Conservation (phyloP, 2,797 vertebrate genomes). For the Gorsachius magnificus region DNA sequence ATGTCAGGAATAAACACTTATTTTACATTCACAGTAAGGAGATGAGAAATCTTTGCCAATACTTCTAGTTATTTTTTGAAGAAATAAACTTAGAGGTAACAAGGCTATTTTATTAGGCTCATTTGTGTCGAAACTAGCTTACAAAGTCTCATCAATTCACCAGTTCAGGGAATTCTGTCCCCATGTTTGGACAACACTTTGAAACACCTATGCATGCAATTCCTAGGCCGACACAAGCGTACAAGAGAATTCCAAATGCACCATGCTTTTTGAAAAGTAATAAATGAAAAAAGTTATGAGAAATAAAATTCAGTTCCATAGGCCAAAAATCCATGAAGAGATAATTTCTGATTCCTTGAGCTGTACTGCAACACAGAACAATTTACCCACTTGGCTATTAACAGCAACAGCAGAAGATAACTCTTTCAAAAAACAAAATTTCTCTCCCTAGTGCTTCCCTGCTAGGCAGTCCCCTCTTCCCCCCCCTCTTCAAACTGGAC, state of each 20-base stretch:
- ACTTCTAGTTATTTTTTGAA: not conserved
- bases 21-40: not conserved
- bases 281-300: not conserved
- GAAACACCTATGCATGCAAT: not conserved
- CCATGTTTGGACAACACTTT: rapidly evolving
- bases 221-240: not conserved
- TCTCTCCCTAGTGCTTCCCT: not conserved
- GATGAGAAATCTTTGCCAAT: not conserved
- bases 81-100: not conserved
- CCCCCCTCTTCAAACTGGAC: not conserved
- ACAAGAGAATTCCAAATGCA: not conserved
- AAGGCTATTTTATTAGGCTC: not conserved
- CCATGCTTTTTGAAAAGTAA: not conserved
- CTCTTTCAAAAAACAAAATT: not conserved
- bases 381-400: not conserved
- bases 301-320: not conserved
- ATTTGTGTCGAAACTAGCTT: not conserved
- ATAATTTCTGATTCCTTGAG: not conserved
- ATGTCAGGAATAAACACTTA: not conserved
- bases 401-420: not conserved
- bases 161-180: not conserved
- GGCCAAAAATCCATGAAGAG: not conserved
- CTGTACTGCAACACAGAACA: not conserved
- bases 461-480: not conserved
- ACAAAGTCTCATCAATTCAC: not conserved